phyloP scores from a whole-genome alignment of 2,797 vertebrate genomes.

The Craterocephalus amniculus region DNA sequence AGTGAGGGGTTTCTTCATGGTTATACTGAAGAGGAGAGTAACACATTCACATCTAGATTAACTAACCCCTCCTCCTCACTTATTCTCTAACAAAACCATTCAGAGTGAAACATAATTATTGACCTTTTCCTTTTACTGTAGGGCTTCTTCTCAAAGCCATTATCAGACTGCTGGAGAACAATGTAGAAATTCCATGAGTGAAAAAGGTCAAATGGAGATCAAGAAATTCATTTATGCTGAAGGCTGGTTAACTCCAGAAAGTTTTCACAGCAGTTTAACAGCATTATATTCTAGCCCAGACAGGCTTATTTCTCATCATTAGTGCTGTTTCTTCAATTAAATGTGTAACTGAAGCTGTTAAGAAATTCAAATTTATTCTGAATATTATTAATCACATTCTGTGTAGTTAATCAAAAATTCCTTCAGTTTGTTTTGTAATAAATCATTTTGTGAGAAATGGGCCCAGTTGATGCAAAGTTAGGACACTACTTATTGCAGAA shows the following conservation, averaged over 20 bases:
- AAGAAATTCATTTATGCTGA: constrained; percentile 22
- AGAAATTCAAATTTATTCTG: no score
- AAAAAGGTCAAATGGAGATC: constrained; percentile 39
- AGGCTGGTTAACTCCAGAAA: constrained; percentile 8
- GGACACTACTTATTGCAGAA: no score
- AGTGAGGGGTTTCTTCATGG: background rate
- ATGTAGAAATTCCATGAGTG: constrained; percentile 29
- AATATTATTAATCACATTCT: no score
- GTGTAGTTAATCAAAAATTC: no score
- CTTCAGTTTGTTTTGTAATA: no score
- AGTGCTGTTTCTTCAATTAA: background rate
- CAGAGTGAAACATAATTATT: constrained; percentile 39
- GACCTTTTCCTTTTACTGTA: constrained; percentile 36
- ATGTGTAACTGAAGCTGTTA: background rate
- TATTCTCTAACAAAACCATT: constrained; percentile 41
- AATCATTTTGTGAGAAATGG: no score
- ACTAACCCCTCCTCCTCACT: constrained; percentile 23
- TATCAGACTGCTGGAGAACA: constrained; percentile 28
- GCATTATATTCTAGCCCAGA: background rate
- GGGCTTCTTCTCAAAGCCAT: constrained; percentile 38
- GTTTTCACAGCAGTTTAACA: background rate
- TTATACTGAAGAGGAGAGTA: constrained; percentile 22
- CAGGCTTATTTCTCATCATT: background rate
- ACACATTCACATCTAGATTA: constrained; percentile 21
- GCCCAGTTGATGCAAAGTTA: no score